Percentiles rank a stretch among this genome's conserved stretches.
phyloP scores from a whole-genome alignment of 2,113 vertebrate species.

The Rhizomys pruinosus region DNA sequence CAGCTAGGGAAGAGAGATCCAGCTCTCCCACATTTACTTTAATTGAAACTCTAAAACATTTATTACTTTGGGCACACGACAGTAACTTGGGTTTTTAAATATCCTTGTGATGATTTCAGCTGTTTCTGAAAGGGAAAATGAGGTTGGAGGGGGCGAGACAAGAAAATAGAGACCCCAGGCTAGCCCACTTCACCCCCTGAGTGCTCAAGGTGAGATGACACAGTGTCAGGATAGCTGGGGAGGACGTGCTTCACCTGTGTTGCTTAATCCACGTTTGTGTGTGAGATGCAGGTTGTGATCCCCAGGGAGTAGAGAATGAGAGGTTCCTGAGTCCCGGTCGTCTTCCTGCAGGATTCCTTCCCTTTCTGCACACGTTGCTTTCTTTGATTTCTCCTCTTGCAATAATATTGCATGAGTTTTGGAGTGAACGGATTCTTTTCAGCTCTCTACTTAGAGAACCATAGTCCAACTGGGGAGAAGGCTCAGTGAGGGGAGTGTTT shows the following conservation, averaged over 20 bases:
- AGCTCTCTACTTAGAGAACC: neutral
- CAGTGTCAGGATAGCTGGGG: neutral
- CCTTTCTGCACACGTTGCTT: accelerated
- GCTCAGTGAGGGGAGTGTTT: neutral
- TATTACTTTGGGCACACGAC: slow-evolving; percentile 85
- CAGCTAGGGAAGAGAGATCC: slow-evolving; percentile 79
- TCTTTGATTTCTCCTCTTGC: neutral
- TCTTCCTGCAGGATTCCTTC: too few species aligned
- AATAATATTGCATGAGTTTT: neutral
- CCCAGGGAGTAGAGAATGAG: too few species aligned
- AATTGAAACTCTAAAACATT: slow-evolving; percentile 87
- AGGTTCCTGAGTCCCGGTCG: neutral
- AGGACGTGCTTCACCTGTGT: neutral
- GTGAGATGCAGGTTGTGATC: neutral
- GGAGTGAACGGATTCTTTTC: neutral
- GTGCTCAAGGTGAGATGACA: neutral
- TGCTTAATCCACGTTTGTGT: neutral
- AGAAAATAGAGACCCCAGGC: neutral
- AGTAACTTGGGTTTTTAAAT: slow-evolving; percentile 83
- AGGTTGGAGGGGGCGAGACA: slow-evolving; percentile 14
- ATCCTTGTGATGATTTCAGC: slow-evolving; percentile 83
- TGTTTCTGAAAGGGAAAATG: slow-evolving; percentile 82
- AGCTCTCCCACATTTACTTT: slow-evolving; percentile 83
- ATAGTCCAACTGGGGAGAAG: neutral
- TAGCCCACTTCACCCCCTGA: neutral